A percentile compares a stretch with the other conserved stretches of the same genome.
Conservation (phyloP, 2,888 invertebrate genomes). For the Tetanocera ferruginea region DNA sequence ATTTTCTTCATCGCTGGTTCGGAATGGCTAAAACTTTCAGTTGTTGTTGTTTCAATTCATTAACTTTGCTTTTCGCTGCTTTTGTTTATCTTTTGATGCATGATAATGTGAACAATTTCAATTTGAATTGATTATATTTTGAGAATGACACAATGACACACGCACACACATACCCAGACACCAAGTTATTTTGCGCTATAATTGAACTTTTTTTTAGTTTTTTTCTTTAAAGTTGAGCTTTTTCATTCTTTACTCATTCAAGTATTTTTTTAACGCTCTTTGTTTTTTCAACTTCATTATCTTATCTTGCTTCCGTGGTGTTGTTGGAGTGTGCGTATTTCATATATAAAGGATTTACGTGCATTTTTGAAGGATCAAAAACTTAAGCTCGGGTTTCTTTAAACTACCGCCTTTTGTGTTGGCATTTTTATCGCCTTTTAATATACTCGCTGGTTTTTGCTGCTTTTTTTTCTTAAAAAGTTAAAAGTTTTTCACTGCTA, state of each 20-base stretch:
- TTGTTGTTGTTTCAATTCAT: slow-evolving; percentile 4
- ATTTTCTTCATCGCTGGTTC: background rate
- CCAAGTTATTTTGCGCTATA: background rate
- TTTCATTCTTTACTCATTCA: no score
- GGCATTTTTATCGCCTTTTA: slow-evolving; percentile 24
- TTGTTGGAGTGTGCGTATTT: no score
- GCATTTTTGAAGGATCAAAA: background rate
- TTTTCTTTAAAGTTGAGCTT: no score
- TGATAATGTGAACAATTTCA: slow-evolving; percentile 49
- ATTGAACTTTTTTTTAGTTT: no score
- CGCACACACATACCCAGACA: background rate
- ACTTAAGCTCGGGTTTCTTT: background rate
- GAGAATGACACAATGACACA: background rate
- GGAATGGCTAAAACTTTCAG: background rate
- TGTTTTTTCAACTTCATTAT: background rate
- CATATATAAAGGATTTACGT: background rate
- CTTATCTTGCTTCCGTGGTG: background rate
- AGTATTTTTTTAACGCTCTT: background rate
- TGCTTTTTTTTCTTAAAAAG: background rate
- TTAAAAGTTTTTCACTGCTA: slow-evolving; percentile 6
- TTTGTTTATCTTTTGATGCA: slow-evolving; percentile 48
- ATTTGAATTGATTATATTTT: slow-evolving; percentile 51
- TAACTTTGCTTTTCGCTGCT: slow-evolving; percentile 25
- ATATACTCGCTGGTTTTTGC: slow-evolving; percentile 15
- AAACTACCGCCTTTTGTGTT: background rate